Percentiles rank a stretch among this genome's conserved stretches.
These are phyloP conservation scores for Fringilla coelebs DNA, from an alignment of 2,797 vertebrate species.

Conservation along the genomic window DNA sequence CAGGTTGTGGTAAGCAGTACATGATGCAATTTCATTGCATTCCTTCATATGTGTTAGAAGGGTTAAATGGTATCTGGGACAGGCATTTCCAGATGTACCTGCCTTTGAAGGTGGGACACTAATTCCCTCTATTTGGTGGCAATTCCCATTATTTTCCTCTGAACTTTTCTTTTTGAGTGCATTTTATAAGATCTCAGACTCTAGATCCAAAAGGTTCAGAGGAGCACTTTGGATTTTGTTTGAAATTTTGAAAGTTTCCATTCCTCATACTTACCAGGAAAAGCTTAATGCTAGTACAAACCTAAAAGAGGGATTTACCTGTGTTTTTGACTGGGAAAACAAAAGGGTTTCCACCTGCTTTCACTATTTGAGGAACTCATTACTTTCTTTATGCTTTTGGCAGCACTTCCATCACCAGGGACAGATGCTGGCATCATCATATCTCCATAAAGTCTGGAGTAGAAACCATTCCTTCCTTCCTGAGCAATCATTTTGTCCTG, in stretches of 20 bases:
- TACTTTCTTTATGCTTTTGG: not conserved
- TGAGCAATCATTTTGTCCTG: not conserved
- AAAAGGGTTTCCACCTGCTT: not conserved
- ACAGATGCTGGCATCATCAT: not conserved
- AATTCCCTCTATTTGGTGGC: not conserved
- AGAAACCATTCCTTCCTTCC: not conserved
- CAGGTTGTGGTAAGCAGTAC: not conserved
- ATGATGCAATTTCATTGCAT: not conserved
- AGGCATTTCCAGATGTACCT: not conserved
- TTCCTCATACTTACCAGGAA: not conserved
- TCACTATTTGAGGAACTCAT: not conserved
- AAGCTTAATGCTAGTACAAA: not conserved
- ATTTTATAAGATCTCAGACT: not conserved
- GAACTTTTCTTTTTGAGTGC: not conserved
- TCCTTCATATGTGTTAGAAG: not conserved
- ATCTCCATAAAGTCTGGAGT: not conserved
- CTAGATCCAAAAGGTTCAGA: not conserved
- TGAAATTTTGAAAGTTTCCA: not conserved
- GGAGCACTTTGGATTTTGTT: not conserved
- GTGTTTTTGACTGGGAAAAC: not conserved
- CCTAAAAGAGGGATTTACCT: not conserved
- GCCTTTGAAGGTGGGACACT: not conserved
- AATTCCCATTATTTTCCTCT: not conserved
- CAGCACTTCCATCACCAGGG: not conserved
- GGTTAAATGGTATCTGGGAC: not conserved